Base-by-base conservation (phyloP, 1,140 invertebrate species). In the Octopus sinensis region DNA sequence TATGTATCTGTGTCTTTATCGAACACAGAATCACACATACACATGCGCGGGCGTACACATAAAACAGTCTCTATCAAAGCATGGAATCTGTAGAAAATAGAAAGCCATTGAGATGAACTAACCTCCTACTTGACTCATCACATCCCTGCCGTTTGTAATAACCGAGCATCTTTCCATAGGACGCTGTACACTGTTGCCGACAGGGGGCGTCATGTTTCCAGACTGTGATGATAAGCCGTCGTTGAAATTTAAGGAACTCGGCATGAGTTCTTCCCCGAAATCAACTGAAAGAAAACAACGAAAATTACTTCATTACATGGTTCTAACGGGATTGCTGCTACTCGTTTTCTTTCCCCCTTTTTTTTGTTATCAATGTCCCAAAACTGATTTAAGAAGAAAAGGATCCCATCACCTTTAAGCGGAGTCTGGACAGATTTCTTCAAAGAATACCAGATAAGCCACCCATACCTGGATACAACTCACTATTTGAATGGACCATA, bases 81-180 rank as follows among this genome's bases (percentile, higher is more conserved):
- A 62, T 62, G 9, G 1, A 9, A 62, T 12, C 17, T 62, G 56
- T 9, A 62, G 17, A 62, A 62, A 62, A 62, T 12, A 62, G 56
- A 62, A 17, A 12, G 17, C 17, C 7, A 13, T 17, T 13, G 13
- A 13, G 76, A 9, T 77, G 76, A 9, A 52, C 6, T 53, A 6
- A 77, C 76, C 76, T 77, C 43, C 52, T 6, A 77, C 76, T 77
- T 77, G 76, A 17, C 43, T 77, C 43, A 77, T 53, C 30, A 77
- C 52, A 12, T 77, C 76, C 43, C 52, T 30, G 7, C 76, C 76
- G 76, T 77, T 77, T 6, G 76, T 77, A 9, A 77, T 77, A n/a
- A 77, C 76, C 13, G 76, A 77, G 43, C 76, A 77, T 43, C 76
- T 77, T 77, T 77, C 76, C 52, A 77, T 51, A 1, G 76, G 76